A percentile compares a stretch with the other conserved stretches of the same genome.
phyloP scores from a whole-genome alignment of 2,888 invertebrate genomes.

The Rhingia campestris region DNA sequence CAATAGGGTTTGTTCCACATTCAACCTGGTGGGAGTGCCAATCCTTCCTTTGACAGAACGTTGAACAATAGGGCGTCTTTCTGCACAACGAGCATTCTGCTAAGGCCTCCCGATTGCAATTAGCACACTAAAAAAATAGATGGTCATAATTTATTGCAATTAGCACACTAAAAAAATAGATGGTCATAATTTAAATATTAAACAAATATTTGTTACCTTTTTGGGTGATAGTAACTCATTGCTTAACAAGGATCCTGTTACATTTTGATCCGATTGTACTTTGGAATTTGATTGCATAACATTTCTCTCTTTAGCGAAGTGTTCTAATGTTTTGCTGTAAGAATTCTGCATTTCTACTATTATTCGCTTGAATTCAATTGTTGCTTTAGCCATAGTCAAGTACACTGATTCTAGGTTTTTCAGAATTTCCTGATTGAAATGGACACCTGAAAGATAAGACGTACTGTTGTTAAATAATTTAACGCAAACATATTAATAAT shows the following conservation, averaged over 20 bases:
- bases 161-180: conserved; percentile 88
- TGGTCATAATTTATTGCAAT: conserved; percentile 86
- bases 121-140: conserved; percentile 88
- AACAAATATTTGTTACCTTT: conserved; percentile 84
- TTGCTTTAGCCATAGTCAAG: conserved; percentile 86
- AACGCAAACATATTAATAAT: no score
- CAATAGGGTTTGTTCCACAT: conserved; percentile 88
- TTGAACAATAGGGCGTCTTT: conserved; percentile 93
- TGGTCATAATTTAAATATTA: background rate
- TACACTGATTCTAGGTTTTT: conserved; percentile 89
- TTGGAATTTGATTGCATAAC: conserved; percentile 87
- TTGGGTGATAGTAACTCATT: conserved; percentile 87
- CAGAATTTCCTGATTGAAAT: conserved; percentile 82
- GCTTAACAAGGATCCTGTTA: conserved; percentile 83
- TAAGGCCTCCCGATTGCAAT: conserved; percentile 93
- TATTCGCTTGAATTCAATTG: conserved; percentile 88
- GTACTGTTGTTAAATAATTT: no score
- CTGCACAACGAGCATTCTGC: conserved; percentile 94
- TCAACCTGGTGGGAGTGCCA: conserved; percentile 94
- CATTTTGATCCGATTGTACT: conserved; percentile 85
- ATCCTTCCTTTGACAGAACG: conserved; percentile 94
- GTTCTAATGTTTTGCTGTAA: conserved; percentile 86
- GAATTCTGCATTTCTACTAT: conserved; percentile 89
- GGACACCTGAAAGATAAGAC: conserved; percentile 21
- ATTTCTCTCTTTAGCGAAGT: conserved; percentile 86